These are phyloP conservation scores for Solea solea DNA, from an alignment of 2,113 vertebrate species.

Conservation along the genomic window DNA sequence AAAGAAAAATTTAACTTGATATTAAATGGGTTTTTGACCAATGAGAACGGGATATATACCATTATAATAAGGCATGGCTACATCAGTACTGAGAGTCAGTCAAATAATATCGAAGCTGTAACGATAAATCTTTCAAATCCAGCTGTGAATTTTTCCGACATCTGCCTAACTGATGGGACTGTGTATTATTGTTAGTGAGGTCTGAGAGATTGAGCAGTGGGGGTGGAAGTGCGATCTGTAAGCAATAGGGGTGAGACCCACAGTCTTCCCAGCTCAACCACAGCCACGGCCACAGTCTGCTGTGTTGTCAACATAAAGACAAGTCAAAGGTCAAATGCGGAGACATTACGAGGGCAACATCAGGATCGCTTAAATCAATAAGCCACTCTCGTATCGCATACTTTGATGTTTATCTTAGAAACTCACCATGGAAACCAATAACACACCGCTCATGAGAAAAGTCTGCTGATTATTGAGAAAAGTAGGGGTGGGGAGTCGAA, in stretches of 20 bases:
- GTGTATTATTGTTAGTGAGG: not conserved
- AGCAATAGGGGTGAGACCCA: not conserved
- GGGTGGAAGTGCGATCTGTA: conserved; percentile 27
- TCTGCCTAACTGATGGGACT: too few species aligned
- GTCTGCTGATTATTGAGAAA: conserved; percentile 18
- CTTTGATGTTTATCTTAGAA: conserved; percentile 68
- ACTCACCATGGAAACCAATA: conserved; percentile 67
- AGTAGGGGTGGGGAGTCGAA: conserved; percentile 23
- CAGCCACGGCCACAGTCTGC: conserved; percentile 27
- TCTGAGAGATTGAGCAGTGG: conserved; percentile 23
- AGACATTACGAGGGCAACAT: conserved; percentile 46
- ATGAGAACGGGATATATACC: too few species aligned
- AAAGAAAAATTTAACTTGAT: too few species aligned
- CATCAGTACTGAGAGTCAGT: too few species aligned
- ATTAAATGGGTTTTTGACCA: too few species aligned
- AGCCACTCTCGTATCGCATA: conserved; percentile 46
- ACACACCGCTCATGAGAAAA: conserved; percentile 56
- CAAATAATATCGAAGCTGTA: not conserved
- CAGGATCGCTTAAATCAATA: conserved; percentile 64
- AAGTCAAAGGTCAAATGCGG: conserved; percentile 60
- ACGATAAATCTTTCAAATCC: conserved; percentile 24
- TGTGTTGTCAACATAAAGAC: conserved; percentile 55
- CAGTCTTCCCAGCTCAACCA: conserved; percentile 12
- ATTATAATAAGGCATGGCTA: too few species aligned
- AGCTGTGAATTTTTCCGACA: not conserved